Conservation (phyloP, 2,113 vertebrate species). For the Stercorarius parasiticus region DNA sequence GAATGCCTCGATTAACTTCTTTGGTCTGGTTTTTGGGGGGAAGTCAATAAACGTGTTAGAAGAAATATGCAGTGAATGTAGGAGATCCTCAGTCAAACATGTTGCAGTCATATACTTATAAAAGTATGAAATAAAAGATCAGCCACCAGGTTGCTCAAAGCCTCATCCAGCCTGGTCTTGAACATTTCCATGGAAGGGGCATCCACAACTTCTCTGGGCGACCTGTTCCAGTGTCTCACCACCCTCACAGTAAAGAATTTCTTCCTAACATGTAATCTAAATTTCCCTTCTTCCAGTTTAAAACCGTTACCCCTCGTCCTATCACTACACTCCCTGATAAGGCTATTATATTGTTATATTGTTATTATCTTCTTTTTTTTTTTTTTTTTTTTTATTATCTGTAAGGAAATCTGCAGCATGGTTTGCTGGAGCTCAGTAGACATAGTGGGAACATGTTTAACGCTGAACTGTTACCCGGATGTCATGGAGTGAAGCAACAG, state of each 20-base stretch:
- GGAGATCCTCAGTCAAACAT: background rate
- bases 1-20: background rate
- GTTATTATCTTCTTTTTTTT: too few species aligned
- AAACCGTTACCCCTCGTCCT: too few species aligned
- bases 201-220: too few species aligned
- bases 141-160: background rate
- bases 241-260: too few species aligned
- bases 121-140: background rate
- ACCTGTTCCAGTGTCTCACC: too few species aligned
- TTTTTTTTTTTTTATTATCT: background rate
- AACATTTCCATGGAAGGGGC: too few species aligned
- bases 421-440: background rate
- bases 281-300: too few species aligned
- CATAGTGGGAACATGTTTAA: background rate
- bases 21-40: background rate
- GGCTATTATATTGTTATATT: too few species aligned
- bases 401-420: background rate
- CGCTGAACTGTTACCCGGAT: background rate
- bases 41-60: background rate
- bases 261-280: too few species aligned
- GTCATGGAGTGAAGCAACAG: background rate
- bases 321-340: too few species aligned
- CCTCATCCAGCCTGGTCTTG: too few species aligned
- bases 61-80: background rate
- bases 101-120: background rate